Evolutionary conservation across 2,888 invertebrate species (phyloP), one percentile per base, ranked within the genome.

Genomic region (Dorcus hopei): DNA sequence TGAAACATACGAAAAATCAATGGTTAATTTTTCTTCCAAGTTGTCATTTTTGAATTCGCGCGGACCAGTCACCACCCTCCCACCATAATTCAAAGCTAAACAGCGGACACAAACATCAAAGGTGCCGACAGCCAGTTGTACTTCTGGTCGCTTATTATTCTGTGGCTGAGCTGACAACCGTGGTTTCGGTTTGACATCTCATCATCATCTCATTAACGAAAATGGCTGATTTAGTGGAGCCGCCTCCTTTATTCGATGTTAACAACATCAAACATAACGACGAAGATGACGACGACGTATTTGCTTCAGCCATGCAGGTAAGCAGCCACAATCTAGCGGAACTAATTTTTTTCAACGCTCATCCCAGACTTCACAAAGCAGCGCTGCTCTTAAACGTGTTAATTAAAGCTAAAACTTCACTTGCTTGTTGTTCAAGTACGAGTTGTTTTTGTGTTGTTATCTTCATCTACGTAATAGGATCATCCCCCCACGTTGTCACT

Each of bases 281-380:
- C 68, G 91, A 91, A 70, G 91, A 89, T 72, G 89, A 89, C 69
- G 91, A 92, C 70, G 91, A 91, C 72, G 93, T 95, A 73, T 95
- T 95, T 77, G 87, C 88, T 66, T 93, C 94, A 57, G 89, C 93
- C 61, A 83, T 89, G 69, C 91, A 92, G 85, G 92, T 92, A 83
- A 79, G 77, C 14, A 56, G 51, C 9, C 19, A 3, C n/a, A 23
- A 33, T 33, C 26, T 4, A 33, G 26, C 26, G 7, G 6, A 33
- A 33, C 26, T 33, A 33, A 6, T 33, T 33, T 33, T 33, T 33
- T 33, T 19, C 38, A 49, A 49, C 51, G 42, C 8, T 40, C 23
- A 55, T 6, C 7, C 11, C 14, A 11, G 16, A 42, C 26, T 7
- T 33, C 3, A 1, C 26, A 33, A 33, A 33, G 26, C 5, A 33